Conservation (phyloP, 2,797 vertebrate genomes). For the Pyrrhura leucotis region DNA sequence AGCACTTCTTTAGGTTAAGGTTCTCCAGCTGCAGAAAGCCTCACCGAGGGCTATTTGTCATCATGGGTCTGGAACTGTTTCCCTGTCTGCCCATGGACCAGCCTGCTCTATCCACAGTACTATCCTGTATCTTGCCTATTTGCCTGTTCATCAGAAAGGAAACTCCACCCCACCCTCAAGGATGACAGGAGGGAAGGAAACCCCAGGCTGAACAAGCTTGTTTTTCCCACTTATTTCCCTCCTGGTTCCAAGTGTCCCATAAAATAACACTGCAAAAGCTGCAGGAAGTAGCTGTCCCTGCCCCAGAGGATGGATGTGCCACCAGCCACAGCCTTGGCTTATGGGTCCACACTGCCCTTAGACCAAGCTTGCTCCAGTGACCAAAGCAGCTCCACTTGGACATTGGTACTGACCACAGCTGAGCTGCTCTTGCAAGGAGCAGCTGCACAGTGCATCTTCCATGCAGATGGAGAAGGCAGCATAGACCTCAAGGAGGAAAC, state of each 20-base stretch:
- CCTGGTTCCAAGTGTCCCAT: neutral
- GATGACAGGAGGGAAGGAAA: slow-evolving; percentile 29
- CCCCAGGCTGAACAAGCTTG: neutral
- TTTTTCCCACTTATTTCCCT: neutral
- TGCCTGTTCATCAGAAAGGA: neutral
- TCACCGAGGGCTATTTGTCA: neutral
- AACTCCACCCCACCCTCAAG: neutral
- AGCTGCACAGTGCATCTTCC: neutral
- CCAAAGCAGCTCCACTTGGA: neutral
- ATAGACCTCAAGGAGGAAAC: rapidly evolving
- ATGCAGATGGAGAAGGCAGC: neutral
- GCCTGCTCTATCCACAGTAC: rapidly evolving
- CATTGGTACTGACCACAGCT: neutral
- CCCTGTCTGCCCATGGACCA: neutral
- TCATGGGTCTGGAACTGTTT: neutral
- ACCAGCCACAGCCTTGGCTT: neutral
- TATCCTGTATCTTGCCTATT: neutral
- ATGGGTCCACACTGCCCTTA: rapidly evolving
- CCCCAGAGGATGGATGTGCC: neutral
- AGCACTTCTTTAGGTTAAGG: neutral
- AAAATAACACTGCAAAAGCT: neutral
- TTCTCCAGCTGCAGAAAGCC: neutral
- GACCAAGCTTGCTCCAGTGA: neutral
- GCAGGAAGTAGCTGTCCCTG: neutral
- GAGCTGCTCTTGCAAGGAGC: neutral